These are phyloP conservation scores for Musca vetustissima DNA, from an alignment of 1,140 invertebrate species.

Conservation along the genomic window DNA sequence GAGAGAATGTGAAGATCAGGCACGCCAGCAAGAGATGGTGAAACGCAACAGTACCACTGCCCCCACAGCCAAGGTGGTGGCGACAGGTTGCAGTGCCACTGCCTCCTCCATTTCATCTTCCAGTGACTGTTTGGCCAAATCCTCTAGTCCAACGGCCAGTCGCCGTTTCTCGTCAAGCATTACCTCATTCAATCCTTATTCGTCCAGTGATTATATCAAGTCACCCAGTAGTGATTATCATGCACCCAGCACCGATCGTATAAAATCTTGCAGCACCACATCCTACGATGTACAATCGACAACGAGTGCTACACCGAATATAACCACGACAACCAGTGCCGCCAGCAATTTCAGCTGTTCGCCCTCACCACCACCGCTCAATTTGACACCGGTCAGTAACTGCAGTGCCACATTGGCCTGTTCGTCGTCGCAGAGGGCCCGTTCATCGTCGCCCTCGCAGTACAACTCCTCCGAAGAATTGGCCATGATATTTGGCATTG, in stretches of 20 bases:
- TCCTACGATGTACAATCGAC: conserved; percentile 51
- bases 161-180: conserved; percentile 49
- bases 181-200: conserved; percentile 54
- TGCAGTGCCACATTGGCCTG: conserved; percentile 11
- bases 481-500: conserved; percentile 61
- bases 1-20: conserved; percentile 52
- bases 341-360: conserved; percentile 33
- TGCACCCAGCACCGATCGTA: conserved; percentile 54
- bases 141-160: conserved; percentile 48
- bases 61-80: neutral
- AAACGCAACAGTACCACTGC: neutral
- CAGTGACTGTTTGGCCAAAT: conserved; percentile 53
- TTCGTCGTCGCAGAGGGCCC: neutral
- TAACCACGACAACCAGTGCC: conserved; percentile 27
- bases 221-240: conserved; percentile 53
- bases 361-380: conserved; percentile 40
- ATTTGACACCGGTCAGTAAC: conserved; percentile 12
- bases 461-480: conserved; percentile 66
- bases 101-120: conserved; percentile 51
- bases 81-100: conserved; percentile 40
- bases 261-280: conserved; percentile 55
- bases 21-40: conserved; percentile 25
- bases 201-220: conserved; percentile 54
- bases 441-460: conserved; percentile 56
- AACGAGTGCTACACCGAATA: conserved; percentile 40